Conservation (phyloP, 2,888 invertebrate species). For the Trachelus iudaicus region DNA sequence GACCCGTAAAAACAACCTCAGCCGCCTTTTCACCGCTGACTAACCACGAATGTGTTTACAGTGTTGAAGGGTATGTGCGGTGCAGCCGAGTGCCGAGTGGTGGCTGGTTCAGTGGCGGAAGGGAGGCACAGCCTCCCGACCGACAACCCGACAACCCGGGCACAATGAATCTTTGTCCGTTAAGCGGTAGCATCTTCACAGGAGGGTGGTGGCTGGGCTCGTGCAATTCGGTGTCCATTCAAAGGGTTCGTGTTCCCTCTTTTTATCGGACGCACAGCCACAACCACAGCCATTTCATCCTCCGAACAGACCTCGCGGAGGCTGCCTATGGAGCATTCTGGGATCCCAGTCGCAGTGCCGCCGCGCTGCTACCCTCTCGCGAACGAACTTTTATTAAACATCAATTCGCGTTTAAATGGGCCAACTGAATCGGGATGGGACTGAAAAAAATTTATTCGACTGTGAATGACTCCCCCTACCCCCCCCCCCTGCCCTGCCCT, state of each 20-base stretch:
- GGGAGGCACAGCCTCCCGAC: neutral
- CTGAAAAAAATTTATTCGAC: neutral
- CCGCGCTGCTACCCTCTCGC: neutral
- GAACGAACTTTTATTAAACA: neutral
- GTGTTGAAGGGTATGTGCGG: slow-evolving; percentile 8
- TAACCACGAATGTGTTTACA: slow-evolving; percentile 42
- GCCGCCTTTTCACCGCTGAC: slow-evolving; percentile 37
- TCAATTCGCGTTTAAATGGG: slow-evolving; percentile 6
- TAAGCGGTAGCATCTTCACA: slow-evolving; percentile 5
- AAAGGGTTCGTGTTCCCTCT: neutral
- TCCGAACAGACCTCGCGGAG: neutral
- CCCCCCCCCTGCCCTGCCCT: too few species aligned
- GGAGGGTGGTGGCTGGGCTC: neutral
- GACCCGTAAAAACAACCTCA: slow-evolving; percentile 20
- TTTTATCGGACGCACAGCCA: neutral
- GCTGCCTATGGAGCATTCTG: neutral
- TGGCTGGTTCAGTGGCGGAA: neutral
- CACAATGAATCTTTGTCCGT: slow-evolving; percentile 21
- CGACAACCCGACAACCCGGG: neutral
- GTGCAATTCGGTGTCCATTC: neutral
- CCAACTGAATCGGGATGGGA: neutral
- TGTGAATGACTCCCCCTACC: neutral
- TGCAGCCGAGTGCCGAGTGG: neutral
- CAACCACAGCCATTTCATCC: neutral
- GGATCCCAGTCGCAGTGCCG: neutral